These are phyloP conservation scores for Pimephales promelas DNA, from an alignment of 2,113 vertebrate species.

Conservation along the genomic window DNA sequence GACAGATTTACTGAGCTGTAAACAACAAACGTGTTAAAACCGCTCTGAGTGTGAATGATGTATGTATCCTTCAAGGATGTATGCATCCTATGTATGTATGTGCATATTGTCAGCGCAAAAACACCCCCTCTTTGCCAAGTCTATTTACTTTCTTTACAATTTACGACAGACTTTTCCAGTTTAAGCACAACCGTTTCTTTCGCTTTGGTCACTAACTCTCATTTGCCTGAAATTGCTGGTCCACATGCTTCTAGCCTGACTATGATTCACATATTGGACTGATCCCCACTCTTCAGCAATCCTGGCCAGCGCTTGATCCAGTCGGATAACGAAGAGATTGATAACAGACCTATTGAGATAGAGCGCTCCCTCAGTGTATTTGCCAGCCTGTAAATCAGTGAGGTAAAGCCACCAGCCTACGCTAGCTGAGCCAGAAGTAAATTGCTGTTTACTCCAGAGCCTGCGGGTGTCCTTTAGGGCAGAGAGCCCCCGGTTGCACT, in stretches of 20 bases:
- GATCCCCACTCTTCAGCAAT: conserved; percentile 37
- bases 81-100: background rate
- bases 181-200: conserved; percentile 3
- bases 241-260: background rate
- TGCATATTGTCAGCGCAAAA: conserved; percentile 15
- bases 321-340: conserved; percentile 57
- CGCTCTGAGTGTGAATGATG: background rate
- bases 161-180: background rate
- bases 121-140: background rate
- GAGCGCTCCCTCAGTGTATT: conserved; percentile 41
- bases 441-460: conserved; percentile 41
- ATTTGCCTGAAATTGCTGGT: conserved; percentile 1
- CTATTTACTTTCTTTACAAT: conserved; percentile 12
- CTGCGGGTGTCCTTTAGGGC: conserved; percentile 21
- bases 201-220: conserved; percentile 20
- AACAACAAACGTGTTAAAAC: background rate
- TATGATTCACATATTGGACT: conserved; percentile 30
- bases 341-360: conserved; percentile 53
- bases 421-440: conserved; percentile 48
- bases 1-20: background rate
- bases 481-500: conserved; percentile 3
- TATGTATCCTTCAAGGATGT: too few species aligned
- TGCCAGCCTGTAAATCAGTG: conserved; percentile 49
- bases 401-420: conserved; percentile 35
- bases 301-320: conserved; percentile 50